Conservation (phyloP, 2,113 vertebrate species). For the Salvator merianae region DNA sequence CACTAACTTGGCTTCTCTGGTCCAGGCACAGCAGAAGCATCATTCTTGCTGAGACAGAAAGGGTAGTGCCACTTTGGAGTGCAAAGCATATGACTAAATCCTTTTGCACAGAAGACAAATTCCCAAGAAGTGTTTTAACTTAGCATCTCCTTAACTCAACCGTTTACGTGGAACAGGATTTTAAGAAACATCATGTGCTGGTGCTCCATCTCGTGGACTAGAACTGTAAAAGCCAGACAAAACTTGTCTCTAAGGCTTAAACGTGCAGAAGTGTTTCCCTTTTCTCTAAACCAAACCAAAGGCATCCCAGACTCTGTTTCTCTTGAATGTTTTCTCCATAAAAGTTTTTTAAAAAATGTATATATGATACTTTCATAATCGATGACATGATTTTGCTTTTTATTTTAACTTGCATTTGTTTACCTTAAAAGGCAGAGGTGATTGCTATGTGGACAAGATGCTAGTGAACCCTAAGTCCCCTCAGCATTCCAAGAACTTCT, state of each 20-base stretch:
- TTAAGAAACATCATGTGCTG: not conserved
- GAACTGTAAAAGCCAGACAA: too few relatives aligned
- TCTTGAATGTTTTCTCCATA: too few relatives aligned
- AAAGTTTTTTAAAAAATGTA: too few relatives aligned
- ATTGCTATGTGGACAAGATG: too few relatives aligned
- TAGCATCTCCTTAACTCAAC: not conserved
- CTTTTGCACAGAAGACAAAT: not conserved
- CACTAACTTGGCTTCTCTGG: too few relatives aligned
- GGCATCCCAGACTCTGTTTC: not conserved
- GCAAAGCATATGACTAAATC: not conserved
- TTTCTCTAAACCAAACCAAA: not conserved
- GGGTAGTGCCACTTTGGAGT: not conserved
- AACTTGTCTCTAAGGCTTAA: not conserved
- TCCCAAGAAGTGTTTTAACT: not conserved
- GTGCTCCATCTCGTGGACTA: not conserved
- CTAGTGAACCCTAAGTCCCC: too few relatives aligned
- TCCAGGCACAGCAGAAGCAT: not conserved
- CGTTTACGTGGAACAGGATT: not conserved
- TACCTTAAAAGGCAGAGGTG: too few relatives aligned
- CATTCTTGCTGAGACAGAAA: not conserved
- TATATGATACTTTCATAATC: too few relatives aligned
- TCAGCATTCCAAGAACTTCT: too few relatives aligned
- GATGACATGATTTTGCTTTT: too few relatives aligned
- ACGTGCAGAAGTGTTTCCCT: not conserved
- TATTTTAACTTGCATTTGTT: too few relatives aligned